phyloP scores from a whole-genome alignment of 1,140 invertebrate genomes.

The Sminthurides bifidus region DNA sequence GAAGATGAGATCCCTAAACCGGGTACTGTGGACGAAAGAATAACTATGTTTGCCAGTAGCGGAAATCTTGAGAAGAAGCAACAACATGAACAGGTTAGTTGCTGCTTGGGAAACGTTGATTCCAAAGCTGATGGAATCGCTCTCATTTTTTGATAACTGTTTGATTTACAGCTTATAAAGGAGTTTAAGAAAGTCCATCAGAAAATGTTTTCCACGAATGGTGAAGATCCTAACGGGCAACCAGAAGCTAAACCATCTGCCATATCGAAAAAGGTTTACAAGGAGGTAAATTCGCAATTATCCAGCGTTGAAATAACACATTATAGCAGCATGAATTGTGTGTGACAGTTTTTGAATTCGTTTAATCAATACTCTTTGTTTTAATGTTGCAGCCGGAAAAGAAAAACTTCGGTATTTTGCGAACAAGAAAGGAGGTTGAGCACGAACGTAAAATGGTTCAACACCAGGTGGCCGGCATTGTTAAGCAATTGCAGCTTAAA shows the following conservation, averaged over 20 bases:
- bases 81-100: constrained; percentile 28
- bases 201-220: constrained; percentile 79
- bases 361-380: no score
- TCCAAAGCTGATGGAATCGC: neutral
- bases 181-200: constrained; percentile 73
- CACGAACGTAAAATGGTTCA: constrained; percentile 30
- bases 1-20: constrained; percentile 16
- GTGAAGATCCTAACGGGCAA: no score
- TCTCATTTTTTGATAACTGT: constrained; percentile 4
- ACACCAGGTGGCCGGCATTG: constrained; percentile 24
- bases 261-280: constrained; percentile 29
- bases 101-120: neutral
- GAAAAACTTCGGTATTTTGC: no score
- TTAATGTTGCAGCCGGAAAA: no score
- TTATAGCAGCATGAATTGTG: no score
- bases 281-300: neutral
- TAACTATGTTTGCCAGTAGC: constrained; percentile 18
- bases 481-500: constrained; percentile 26
- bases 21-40: constrained; percentile 17
- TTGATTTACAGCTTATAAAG: constrained; percentile 55
- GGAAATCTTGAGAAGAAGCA: constrained; percentile 28
- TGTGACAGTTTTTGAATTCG: no score
- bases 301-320: neutral
- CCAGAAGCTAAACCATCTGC: no score
- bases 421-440: constrained; percentile 23